Conservation (phyloP, 2,797 vertebrate genomes). For the Orestias chungarensis region DNA sequence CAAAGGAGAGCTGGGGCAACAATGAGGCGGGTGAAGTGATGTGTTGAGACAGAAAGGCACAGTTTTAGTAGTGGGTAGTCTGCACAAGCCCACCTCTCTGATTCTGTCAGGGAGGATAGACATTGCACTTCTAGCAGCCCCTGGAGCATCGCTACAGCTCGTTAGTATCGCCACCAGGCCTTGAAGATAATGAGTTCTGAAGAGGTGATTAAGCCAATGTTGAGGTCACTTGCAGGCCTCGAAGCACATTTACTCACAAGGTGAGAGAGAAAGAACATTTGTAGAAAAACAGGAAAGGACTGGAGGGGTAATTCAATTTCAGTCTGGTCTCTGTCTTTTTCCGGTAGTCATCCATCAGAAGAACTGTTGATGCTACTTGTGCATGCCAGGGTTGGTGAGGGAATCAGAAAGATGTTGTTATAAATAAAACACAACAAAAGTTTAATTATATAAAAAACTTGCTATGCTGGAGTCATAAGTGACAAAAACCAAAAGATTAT, state of each 20-base stretch:
- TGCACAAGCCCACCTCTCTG: constrained; percentile 59
- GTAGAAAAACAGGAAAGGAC: constrained; percentile 34
- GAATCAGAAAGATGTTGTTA: constrained; percentile 47
- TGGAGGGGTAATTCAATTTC: constrained; percentile 53
- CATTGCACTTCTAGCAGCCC: constrained; percentile 41
- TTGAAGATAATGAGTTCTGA: constrained; percentile 75
- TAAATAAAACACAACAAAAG: constrained; percentile 30
- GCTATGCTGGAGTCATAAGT: no score
- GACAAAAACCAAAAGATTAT: background rate
- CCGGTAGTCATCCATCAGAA: constrained; percentile 63
- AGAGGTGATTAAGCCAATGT: constrained; percentile 72
- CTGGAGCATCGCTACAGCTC: constrained; percentile 57
- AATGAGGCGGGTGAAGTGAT: constrained; percentile 65
- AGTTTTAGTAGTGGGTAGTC: constrained; percentile 54
- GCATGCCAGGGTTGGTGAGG: constrained; percentile 35
- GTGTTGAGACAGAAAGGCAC: constrained; percentile 66
- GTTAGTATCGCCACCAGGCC: constrained; percentile 72
- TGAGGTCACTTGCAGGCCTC: constrained; percentile 50
- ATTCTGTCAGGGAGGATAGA: constrained; percentile 55
- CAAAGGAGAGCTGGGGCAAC: constrained; percentile 45
- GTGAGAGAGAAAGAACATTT: constrained; percentile 46
- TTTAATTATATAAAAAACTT: background rate
- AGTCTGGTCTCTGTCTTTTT: constrained; percentile 55
- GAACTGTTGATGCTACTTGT: constrained; percentile 46
- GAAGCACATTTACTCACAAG: constrained; percentile 52